phyloP scores from a whole-genome alignment of 2,113 vertebrate genomes.

The Ageneiosus marmoratus region DNA sequence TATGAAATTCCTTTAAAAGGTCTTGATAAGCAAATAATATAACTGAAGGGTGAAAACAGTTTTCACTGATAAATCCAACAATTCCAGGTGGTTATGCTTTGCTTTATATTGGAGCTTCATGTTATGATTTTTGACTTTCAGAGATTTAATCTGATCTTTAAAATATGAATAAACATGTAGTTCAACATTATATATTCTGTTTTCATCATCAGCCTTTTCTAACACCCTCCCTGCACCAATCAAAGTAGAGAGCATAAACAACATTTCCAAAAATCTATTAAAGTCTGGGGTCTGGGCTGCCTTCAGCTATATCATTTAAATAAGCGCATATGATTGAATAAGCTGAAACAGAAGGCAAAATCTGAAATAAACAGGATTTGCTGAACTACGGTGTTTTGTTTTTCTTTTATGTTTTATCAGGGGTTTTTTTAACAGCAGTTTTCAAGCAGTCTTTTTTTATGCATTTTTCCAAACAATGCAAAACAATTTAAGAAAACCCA shows the following conservation, averaged over 20 bases:
- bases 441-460: background rate
- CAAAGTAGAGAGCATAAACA: background rate
- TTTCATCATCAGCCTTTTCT: background rate
- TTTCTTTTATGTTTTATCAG: background rate
- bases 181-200: background rate
- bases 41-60: background rate
- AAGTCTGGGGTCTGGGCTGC: background rate
- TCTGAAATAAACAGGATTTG: background rate
- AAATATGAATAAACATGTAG: background rate
- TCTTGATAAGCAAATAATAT: background rate
- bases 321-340: background rate
- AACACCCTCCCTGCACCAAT: background rate
- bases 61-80: background rate
- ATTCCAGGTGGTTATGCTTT: background rate
- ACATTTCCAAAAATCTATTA: background rate
- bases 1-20: background rate
- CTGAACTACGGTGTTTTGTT: background rate
- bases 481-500: too few relatives aligned
- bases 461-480: too few relatives aligned
- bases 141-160: background rate
- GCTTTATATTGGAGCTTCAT: background rate
- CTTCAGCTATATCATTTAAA: background rate
- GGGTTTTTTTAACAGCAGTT: background rate
- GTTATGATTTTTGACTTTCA: background rate
- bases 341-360: background rate